Percentiles rank a stretch among this genome's conserved stretches.
Conservation (phyloP, 2,113 vertebrate genomes). For the Proterorhinus semilunaris region DNA sequence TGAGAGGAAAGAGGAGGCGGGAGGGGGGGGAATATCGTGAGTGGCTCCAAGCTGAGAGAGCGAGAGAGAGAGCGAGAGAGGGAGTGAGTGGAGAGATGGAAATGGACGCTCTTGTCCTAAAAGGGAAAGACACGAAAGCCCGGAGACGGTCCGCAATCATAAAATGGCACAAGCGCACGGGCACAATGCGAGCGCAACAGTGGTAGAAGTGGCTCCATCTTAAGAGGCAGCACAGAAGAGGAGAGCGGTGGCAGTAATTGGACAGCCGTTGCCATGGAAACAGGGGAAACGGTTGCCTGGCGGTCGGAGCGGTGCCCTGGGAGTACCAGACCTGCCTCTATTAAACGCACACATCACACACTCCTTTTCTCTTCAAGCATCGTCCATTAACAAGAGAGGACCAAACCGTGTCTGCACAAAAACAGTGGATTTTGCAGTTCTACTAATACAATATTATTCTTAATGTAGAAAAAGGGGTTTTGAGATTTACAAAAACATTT, state of each 20-base stretch:
- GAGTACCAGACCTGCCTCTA: constrained; percentile 82
- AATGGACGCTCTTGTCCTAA: constrained; percentile 50
- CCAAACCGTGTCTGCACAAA: constrained; percentile 10
- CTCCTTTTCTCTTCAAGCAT: not conserved
- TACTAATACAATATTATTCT: no score
- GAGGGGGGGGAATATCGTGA: constrained; percentile 51
- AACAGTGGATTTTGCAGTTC: not conserved
- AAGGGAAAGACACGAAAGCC: constrained; percentile 42
- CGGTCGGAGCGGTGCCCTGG: constrained; percentile 78
- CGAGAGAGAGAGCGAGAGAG: no score
- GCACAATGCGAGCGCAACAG: constrained; percentile 40
- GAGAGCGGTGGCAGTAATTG: constrained; percentile 82
- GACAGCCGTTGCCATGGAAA: constrained; percentile 95
- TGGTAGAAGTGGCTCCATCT: constrained; percentile 79
- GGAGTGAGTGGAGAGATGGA: constrained; percentile 50
- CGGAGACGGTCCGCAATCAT: constrained; percentile 14
- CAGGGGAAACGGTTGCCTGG: constrained; percentile 89
- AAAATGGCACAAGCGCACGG: constrained; percentile 10
- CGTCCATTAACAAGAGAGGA: constrained; percentile 7
- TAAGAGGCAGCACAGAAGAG: constrained; percentile 53
- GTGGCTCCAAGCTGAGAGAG: constrained; percentile 49
- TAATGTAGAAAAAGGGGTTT: no score
- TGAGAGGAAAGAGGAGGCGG: constrained; percentile 48
- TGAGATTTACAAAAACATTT: no score
- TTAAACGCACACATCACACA: constrained; percentile 44